Base-by-base conservation (phyloP, 2,797 vertebrate species). In the Coranthus polyacanthus region DNA sequence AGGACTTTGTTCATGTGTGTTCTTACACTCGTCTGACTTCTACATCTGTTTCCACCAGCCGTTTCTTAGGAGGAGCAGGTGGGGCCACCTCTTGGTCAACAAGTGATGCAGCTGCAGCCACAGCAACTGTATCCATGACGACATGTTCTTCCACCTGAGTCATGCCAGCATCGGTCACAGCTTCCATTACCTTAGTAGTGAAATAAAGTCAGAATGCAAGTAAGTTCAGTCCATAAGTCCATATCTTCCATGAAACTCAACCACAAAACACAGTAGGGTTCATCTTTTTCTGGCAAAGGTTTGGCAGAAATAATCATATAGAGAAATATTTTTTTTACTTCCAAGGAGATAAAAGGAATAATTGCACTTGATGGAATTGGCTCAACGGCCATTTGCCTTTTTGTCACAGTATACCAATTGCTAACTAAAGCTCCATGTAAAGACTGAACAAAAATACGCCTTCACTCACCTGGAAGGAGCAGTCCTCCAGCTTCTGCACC, bases 401-500 rank as follows among this genome's bases (percentile, higher is more conserved):
- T 41, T 41, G 34, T 4, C n/a, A 44, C 1, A 13, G 42, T 12
- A 17, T 2, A 3, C n/a, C 0, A 59, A 54, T n/a, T 43, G 42
- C 26, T 15, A 10, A 22, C 38, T 26, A 9, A 46, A 38, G n/a
- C 29, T 11, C 9, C 16, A 37, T 24, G 13, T 16, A 13, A 20
- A 45, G 21, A 32, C 12, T 21, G 17, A 17, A 11, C 0, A 9
- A 13, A 63, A 32, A 37, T 12, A 54, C 32, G 26, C 41, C 49
- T 29, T 67, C 37, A 71, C 81, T 60, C 87, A 98, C 98, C 96
- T 98, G 95, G 61, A 96, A 96, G 53, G 97, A 99, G 83, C 89
- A 96, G 87, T 98, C 97, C 81, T 99, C 97, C 44, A 99, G 92
- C 77, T 92, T 96, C 92, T 99, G 98, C 58, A 98, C 97, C 87